Base-by-base conservation (phyloP, 2,113 vertebrate species). In the Centropristis striata region DNA sequence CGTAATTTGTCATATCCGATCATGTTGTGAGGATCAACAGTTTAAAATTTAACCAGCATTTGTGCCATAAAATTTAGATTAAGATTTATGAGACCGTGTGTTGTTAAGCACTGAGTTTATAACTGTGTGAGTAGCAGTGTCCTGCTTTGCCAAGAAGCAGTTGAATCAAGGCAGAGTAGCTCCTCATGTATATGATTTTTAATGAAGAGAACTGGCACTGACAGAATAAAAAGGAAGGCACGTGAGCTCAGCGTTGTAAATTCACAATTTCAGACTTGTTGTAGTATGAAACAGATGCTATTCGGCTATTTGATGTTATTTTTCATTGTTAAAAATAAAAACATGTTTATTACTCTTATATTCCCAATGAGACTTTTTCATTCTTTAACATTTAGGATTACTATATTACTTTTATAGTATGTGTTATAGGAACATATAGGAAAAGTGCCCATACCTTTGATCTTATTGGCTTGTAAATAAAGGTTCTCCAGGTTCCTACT, bases 401-500 rank as follows among this genome's bases (percentile, higher is more conserved):
- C 18, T 71, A 32, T 11, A n/a, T 25, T 23, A 51, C 13, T 15
- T 39, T 53, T 20, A 18, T 11, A 18, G 11, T 32, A 1, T 18
- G 28, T 63, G 14, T 47, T 9, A 47, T 8, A 37, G 0, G 44
- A 65, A 72, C 2, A 75, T 32, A 32, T 6, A 32, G 32, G 20
- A 44, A 16, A 68, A 46, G 6, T 53, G 25, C 54, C 36, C 86
- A 53, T 93, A 99, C 98, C 98, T 95, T 96, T 96, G 88, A 99
- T 97, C 85, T 96, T 84, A 91, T 99, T 99, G 91, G 96, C 98
- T 80, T 99, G 96, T 70, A 99, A 91, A 91, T 99, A 99, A 88
- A 98, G 96, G 82, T 98, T 97, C 92, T 98, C 97, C 12, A 99
- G 95, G 67, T 96, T 96, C 84, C 96, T 96, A 63, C 91, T 97